Evolutionary conservation across 2,888 invertebrate genomes (phyloP), one percentile per base, ranked within the genome.

Genomic region (Monochamus alternatus): DNA sequence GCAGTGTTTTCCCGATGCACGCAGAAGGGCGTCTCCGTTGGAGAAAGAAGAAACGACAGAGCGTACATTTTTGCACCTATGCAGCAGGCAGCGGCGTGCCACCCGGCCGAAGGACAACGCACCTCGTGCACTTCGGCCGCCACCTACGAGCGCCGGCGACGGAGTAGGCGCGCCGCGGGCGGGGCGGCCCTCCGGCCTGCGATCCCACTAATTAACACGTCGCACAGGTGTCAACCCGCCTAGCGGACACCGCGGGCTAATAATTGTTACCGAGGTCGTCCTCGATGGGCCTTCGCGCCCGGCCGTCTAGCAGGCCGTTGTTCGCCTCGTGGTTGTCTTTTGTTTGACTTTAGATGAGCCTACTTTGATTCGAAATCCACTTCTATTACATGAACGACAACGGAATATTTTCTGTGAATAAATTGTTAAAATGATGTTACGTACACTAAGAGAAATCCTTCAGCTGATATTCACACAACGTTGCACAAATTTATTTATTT

Each of bases 181-280:
- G 71, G 71, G 44, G 52, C 75, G 75, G 78, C 78, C 74, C 77
- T 60, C 79, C 76, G 79, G 58, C 55, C 44, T 43, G 68, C 30
- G n/a, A 30, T 7, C 77, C 78, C 80, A 81, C 81, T 84, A 85
- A 85, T 85, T 85, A 85, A 85, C 84, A 84, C 81, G 81, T 85
- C 83, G 51, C 79, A 83, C 83, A 83, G 84, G 83, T 85, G 85
- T 84, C 85, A 84, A 82, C 81, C 81, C 60, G 70, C 70, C 59
- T 84, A 82, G 82, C 80, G 82, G 82, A 85, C 83, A 81, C 78
- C 62, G 30, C 14, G 43, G 30, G 47, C 38, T 38, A 38, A 38
- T 69, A 58, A 60, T 69, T 66, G 55, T 51, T 66, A 66, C 44
- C 47, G 47, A 69, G 69, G 38, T 43, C 14, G 43, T 51, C 65